A percentile compares a stretch with the other conserved stretches of the same genome.
These are phyloP conservation scores for Desoria tigrina DNA, from an alignment of 2,888 invertebrate species.

Conservation along the genomic window DNA sequence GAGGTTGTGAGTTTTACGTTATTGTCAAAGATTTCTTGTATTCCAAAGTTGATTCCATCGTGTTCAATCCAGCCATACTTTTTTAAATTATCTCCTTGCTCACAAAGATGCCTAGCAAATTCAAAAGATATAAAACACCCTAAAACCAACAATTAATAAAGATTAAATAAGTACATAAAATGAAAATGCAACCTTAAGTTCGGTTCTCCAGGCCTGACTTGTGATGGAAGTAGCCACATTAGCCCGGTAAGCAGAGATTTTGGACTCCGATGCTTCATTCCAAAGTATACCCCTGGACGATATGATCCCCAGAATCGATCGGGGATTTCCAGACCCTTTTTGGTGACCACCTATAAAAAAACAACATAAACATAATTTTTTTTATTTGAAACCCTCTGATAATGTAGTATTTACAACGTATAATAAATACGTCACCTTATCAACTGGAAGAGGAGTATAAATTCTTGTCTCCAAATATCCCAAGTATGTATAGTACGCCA, in stretches of 20 bases:
- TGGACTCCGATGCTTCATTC: slow-evolving; percentile 85
- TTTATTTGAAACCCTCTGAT: background rate
- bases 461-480: slow-evolving; percentile 86
- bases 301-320: slow-evolving; percentile 93
- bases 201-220: slow-evolving; percentile 68
- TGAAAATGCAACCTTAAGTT: slow-evolving; percentile 65
- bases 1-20: slow-evolving; percentile 76
- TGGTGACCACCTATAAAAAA: slow-evolving; percentile 66
- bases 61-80: slow-evolving; percentile 89
- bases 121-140: background rate
- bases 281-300: slow-evolving; percentile 82
- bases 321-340: slow-evolving; percentile 70
- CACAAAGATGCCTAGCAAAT: slow-evolving; percentile 86
- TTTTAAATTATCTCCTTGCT: slow-evolving; percentile 78
- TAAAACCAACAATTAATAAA: slow-evolving; percentile 12
- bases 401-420: background rate
- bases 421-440: slow-evolving; percentile 64
- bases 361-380: slow-evolving; percentile 2
- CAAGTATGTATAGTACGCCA: slow-evolving; percentile 73
- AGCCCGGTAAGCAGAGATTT: slow-evolving; percentile 86
- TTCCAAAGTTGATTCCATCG: slow-evolving; percentile 87
- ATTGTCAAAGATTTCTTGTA: slow-evolving; percentile 82
- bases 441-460: slow-evolving; percentile 78
- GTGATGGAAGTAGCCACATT: slow-evolving; percentile 90
- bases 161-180: slow-evolving; percentile 31